Evolutionary conservation across 64 coral and sea anemone species (phyloP).

Genomic region (Pocillopora damicornis): DNA sequence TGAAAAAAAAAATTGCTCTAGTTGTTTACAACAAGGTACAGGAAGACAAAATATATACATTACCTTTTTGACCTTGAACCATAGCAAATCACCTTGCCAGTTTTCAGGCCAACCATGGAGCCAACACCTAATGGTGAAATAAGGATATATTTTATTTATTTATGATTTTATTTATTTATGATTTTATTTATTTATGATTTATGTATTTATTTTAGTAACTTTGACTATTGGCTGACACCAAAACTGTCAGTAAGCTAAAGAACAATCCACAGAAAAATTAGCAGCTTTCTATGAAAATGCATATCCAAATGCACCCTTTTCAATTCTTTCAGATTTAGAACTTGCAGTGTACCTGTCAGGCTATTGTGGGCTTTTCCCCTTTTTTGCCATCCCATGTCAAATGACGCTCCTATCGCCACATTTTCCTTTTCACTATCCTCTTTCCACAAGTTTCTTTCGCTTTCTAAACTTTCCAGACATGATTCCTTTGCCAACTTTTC

Average conservation of each 20-base stretch:
- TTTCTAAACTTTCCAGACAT: slow-evolving; percentile 13
- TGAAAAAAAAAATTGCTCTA: neutral
- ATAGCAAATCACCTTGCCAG: slow-evolving; percentile 38
- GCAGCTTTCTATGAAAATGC: too few species aligned
- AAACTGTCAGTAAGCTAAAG: neutral
- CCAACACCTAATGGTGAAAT: slow-evolving; percentile 3
- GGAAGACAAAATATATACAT: neutral
- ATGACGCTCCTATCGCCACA: slow-evolving; percentile 14
- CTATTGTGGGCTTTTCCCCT: slow-evolving; percentile 51
- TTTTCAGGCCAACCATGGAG: slow-evolving; percentile 20
- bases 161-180: too few species aligned
- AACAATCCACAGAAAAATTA: too few species aligned
- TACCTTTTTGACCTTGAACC: slow-evolving; percentile 2
- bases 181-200: neutral
- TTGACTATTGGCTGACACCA: slow-evolving; percentile 24
- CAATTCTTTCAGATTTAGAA: neutral
- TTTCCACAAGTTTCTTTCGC: slow-evolving; percentile 6
- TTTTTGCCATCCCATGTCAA: slow-evolving; percentile 58
- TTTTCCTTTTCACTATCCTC: neutral
- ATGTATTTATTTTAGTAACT: neutral
- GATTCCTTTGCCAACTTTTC: slow-evolving; percentile 26
- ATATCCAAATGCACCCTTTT: too few species aligned
- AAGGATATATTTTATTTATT: neutral
- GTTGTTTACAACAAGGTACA: too few species aligned
- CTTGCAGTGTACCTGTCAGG: slow-evolving; percentile 29